Percentiles rank a stretch among this genome's conserved stretches.
Evolutionary conservation across 2,797 vertebrate species (phyloP).

Genomic region (Pterois miles): DNA sequence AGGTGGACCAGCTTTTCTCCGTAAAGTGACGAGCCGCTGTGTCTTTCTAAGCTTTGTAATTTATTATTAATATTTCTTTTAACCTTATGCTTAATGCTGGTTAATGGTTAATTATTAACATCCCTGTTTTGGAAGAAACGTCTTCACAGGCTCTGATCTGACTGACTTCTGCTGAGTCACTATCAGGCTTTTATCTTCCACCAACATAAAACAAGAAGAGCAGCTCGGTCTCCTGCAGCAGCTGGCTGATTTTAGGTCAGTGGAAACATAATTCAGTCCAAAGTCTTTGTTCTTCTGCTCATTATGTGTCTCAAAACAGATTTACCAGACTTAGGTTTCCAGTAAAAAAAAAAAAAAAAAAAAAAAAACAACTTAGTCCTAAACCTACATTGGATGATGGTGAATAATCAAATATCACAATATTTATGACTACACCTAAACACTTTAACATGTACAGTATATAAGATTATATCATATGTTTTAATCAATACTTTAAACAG

Average conservation of each 20-base stretch:
- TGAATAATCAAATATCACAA: not conserved
- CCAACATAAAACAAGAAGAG: constrained; percentile 14
- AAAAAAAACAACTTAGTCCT: not conserved
- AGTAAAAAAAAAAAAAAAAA: not conserved
- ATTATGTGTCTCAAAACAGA: not conserved
- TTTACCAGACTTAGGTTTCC: not conserved
- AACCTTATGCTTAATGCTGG: too few species aligned
- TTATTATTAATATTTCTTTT: too few species aligned
- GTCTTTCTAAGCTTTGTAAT: too few species aligned
- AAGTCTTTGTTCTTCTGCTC: constrained; percentile 21
- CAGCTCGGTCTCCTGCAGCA: constrained; percentile 11
- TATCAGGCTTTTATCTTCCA: constrained; percentile 40
- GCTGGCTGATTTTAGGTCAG: constrained; percentile 21
- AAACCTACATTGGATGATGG: not conserved
- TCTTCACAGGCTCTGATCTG: constrained; percentile 34
- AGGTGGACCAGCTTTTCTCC: too few species aligned
- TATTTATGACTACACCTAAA: not conserved
- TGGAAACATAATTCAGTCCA: constrained; percentile 2
- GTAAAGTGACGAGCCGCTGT: too few species aligned
- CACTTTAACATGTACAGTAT: not conserved
- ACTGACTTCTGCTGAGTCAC: constrained; percentile 2
- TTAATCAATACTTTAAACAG: not conserved
- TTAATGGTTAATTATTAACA: too few species aligned
- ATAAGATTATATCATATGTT: not conserved
- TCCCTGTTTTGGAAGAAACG: not conserved